phyloP scores from a whole-genome alignment of 1,140 invertebrate species.

The Drosophila ambigua region DNA sequence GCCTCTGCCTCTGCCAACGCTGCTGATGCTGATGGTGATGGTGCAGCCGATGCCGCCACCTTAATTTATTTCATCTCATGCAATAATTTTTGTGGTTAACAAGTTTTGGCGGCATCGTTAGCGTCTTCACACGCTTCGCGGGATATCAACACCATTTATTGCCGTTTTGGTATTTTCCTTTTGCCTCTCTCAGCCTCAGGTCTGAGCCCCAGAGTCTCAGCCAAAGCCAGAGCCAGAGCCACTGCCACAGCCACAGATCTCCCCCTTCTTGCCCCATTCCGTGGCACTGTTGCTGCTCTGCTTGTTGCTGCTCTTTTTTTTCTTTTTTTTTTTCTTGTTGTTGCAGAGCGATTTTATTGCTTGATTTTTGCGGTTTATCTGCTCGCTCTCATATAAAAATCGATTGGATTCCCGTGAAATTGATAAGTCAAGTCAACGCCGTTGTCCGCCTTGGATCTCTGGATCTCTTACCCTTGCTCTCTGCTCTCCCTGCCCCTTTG shows the following conservation, averaged over 20 bases:
- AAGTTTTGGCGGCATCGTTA: conserved; percentile 83
- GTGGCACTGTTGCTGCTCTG: conserved; percentile 13
- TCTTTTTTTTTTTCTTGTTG: conserved; percentile 41
- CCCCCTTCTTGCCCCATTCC: neutral
- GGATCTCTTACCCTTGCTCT: neutral
- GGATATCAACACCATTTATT: conserved; percentile 84
- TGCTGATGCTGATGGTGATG: conserved; percentile 26
- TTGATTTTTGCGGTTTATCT: conserved; percentile 82
- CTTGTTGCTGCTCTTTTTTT: conserved; percentile 67
- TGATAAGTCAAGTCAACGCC: conserved; percentile 83
- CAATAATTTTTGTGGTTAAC: conserved; percentile 83
- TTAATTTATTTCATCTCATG: conserved; percentile 83
- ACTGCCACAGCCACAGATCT: neutral
- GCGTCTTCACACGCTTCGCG: conserved; percentile 83
- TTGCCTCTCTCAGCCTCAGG: conserved; percentile 25
- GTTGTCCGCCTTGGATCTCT: conserved; percentile 8
- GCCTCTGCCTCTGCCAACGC: conserved; percentile 6
- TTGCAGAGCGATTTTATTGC: conserved; percentile 72
- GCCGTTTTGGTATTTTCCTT: conserved; percentile 82
- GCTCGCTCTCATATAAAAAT: conserved; percentile 82
- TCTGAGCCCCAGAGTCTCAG: neutral
- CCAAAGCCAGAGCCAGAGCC: too few species aligned
- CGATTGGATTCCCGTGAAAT: conserved; percentile 83
- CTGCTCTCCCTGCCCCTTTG: neutral
- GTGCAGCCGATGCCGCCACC: conserved; percentile 75